Conservation (phyloP, 2,888 invertebrate species). For the Dicyrtomina minuta region DNA sequence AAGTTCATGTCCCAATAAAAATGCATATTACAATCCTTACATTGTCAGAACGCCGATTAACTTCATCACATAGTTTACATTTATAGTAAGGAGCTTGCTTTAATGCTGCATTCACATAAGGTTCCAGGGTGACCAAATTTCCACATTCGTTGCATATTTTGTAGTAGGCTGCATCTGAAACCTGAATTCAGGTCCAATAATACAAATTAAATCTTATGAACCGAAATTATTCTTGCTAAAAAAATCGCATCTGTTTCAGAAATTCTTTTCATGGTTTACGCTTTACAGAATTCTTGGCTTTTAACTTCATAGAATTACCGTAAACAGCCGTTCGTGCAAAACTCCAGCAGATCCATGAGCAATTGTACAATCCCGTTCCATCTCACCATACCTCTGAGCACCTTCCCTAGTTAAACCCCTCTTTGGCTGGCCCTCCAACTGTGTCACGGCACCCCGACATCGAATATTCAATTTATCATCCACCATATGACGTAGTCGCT, state of each 20-base stretch:
- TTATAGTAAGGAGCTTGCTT: too few species aligned
- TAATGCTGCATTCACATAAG: too few species aligned
- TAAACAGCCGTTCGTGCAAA: constrained; percentile 63
- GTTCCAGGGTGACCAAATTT: constrained; percentile 57
- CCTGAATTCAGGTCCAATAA: constrained; percentile 54
- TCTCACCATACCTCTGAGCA: constrained; percentile 66
- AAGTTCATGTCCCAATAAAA: too few species aligned
- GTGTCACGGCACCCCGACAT: constrained; percentile 62
- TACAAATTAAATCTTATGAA: background rate
- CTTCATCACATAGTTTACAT: constrained; percentile 2
- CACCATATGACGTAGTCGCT: constrained; percentile 66
- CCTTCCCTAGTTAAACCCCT: constrained; percentile 65
- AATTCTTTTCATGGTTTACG: too few species aligned
- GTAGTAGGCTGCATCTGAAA: constrained; percentile 64
- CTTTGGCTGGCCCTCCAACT: constrained; percentile 65
- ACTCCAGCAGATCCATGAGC: constrained; percentile 65
- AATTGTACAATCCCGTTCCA: constrained; percentile 67
- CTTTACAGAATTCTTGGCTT: too few species aligned
- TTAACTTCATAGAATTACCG: constrained; percentile 52
- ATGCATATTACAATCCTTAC: too few species aligned
- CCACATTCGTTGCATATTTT: constrained; percentile 65
- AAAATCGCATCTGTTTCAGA: too few species aligned
- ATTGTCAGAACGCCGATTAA: background rate
- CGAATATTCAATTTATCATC: constrained; percentile 66
- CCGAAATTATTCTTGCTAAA: too few species aligned